Percentiles rank a stretch among this genome's conserved stretches.
These are phyloP conservation scores for Anguilla rostrata DNA, from an alignment of 2,113 vertebrate species.

Conservation along the genomic window DNA sequence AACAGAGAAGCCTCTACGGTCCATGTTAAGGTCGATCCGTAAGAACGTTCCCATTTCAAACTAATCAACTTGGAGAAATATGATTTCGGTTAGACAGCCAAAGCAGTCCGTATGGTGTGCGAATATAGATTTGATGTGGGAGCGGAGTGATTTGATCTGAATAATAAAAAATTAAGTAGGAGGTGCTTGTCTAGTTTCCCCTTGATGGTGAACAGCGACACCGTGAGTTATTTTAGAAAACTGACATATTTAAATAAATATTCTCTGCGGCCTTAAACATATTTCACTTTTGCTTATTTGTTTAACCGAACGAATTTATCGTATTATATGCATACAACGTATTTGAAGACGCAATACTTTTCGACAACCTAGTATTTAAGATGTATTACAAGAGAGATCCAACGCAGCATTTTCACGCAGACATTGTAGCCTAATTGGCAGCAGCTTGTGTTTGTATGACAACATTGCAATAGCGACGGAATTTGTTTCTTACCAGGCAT, in stretches of 20 bases:
- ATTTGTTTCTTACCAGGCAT: too few species aligned
- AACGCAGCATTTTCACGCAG: too few species aligned
- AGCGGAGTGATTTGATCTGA: not conserved
- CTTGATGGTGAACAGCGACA: constrained; percentile 33
- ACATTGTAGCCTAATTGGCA: too few species aligned
- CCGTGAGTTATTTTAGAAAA: constrained; percentile 9
- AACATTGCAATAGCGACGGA: too few species aligned
- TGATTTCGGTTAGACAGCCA: not conserved
- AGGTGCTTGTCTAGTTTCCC: not conserved
- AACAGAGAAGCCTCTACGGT: not conserved
- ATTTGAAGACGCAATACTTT: constrained; percentile 46
- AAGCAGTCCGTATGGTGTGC: not conserved
- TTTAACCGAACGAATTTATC: too few species aligned
- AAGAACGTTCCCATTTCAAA: not conserved
- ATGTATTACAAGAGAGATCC: constrained; percentile 27
- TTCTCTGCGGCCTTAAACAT: not conserved
- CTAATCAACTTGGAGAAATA: not conserved
- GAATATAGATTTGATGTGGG: not conserved
- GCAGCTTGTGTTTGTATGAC: too few species aligned
- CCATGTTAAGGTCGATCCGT: not conserved
- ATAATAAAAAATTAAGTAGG: not conserved
- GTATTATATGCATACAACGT: too few species aligned
- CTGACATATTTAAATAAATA: not conserved
- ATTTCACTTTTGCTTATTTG: not conserved
- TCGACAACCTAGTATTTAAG: constrained; percentile 50